Evolutionary conservation across 1,140 invertebrate genomes (phyloP).

Genomic region (Lamellibrachia luymesi): DNA sequence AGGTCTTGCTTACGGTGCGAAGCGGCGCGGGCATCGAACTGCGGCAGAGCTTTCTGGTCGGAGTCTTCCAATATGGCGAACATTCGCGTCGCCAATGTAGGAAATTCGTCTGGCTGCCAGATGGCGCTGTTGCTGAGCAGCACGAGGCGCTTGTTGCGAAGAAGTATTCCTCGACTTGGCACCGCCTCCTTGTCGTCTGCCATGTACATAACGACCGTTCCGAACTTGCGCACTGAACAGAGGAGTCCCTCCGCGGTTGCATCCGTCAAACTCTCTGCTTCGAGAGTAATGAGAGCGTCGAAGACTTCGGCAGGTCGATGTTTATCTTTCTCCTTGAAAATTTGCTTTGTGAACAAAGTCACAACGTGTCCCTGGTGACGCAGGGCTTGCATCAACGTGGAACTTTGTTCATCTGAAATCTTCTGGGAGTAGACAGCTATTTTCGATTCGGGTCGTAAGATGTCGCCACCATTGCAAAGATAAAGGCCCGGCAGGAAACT

Average conservation of each 20-base stretch:
- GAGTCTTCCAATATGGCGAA: not conserved
- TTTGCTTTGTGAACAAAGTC: not conserved
- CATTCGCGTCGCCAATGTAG: not conserved
- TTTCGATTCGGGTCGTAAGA: not conserved
- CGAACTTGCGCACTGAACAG: not conserved
- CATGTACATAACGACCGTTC: not conserved
- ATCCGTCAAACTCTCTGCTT: not conserved
- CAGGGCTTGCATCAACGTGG: not conserved
- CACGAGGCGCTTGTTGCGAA: not conserved
- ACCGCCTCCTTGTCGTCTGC: not conserved
- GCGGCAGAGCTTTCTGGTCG: not conserved
- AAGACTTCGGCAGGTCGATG: not conserved
- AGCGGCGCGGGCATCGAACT: not conserved
- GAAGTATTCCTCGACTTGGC: not conserved
- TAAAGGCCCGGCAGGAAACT: not conserved
- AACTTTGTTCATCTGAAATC: not conserved
- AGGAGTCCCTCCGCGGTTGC: not conserved
- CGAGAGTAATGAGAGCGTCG: not conserved
- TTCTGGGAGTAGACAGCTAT: not conserved
- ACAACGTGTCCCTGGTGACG: not conserved
- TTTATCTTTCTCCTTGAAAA: not conserved
- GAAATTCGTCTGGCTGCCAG: not conserved
- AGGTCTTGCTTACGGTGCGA: not conserved
- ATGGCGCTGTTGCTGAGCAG: not conserved
- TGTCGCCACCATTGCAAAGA: not conserved